Conservation (phyloP, 2,113 vertebrate species). For the Sinocyclocheilus anophthalmus region DNA sequence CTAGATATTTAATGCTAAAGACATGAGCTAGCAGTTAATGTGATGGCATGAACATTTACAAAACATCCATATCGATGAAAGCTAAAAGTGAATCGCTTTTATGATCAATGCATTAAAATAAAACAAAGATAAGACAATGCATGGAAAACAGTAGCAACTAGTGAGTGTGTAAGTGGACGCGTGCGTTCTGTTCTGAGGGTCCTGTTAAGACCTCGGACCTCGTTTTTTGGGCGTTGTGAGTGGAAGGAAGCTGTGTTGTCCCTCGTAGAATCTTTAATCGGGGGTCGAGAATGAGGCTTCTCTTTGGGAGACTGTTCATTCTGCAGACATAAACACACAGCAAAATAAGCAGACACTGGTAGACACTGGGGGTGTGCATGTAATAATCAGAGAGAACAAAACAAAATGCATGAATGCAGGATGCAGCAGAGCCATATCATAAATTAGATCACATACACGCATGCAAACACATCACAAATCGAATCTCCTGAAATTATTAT, state of each 20-base stretch:
- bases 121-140: neutral
- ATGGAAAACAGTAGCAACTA: conserved; percentile 7
- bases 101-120: neutral
- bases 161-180: conserved; percentile 51
- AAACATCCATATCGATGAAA: conserved; percentile 42
- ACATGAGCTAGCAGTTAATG: conserved; percentile 8
- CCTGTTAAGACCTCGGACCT: conserved; percentile 71
- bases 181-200: conserved; percentile 50
- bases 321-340: conserved; percentile 78
- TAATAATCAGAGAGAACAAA: conserved; percentile 14
- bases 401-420: conserved; percentile 6
- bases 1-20: conserved; percentile 15
- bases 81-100: neutral
- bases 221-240: conserved; percentile 80
- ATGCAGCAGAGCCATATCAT: conserved; percentile 21
- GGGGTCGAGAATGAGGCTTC: conserved; percentile 79
- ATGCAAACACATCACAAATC: conserved; percentile 8
- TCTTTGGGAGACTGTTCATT: conserved; percentile 83
- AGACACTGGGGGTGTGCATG: conserved; percentile 5
- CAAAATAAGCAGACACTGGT: conserved; percentile 70
- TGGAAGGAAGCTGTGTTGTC: conserved; percentile 82
- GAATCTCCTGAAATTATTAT: conserved; percentile 15
- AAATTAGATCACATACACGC: conserved; percentile 35
- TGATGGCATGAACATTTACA: conserved; percentile 32
- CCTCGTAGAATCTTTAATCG: conserved; percentile 83